A percentile compares a stretch with the other conserved stretches of the same genome.
Conservation (phyloP, 2,113 vertebrate species). For the Phrynosoma platyrhinos region DNA sequence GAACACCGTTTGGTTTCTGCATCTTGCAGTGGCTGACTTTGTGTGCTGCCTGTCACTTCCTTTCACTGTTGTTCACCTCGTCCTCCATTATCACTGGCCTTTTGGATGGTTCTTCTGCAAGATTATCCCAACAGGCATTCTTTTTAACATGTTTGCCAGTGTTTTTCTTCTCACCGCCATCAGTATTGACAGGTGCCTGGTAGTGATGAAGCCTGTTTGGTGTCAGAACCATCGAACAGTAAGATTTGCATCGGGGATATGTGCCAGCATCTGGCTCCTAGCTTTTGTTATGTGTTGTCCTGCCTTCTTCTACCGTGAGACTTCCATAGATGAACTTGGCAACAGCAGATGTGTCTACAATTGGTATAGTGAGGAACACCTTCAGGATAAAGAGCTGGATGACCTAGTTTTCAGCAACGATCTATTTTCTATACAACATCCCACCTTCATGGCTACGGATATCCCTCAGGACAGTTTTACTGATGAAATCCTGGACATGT, state of each 20-base stretch:
- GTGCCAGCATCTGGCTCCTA: conserved; percentile 74
- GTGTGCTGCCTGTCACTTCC: conserved; percentile 83
- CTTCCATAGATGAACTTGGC: rapidly evolving
- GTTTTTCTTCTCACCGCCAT: conserved; percentile 80
- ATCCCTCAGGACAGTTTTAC: not conserved
- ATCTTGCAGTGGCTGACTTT: conserved; percentile 83
- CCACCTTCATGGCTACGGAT: not conserved
- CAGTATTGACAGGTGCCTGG: conserved; percentile 81
- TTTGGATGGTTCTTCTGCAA: conserved; percentile 82
- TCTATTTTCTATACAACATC: not conserved
- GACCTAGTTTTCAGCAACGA: not conserved
- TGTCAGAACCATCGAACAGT: conserved; percentile 82
- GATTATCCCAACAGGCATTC: conserved; percentile 75
- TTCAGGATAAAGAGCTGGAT: rapidly evolving
- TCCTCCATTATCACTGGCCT: conserved; percentile 75
- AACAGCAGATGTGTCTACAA: conserved; percentile 54
- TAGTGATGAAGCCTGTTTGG: conserved; percentile 83
- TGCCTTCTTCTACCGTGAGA: conserved; percentile 73
- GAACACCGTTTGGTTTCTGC: conserved; percentile 83
- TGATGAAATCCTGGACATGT: not conserved
- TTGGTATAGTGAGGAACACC: not conserved
- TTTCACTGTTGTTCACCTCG: conserved; percentile 74
- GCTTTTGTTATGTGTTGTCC: conserved; percentile 78
- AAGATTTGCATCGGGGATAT: conserved; percentile 36
- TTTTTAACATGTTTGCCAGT: conserved; percentile 87